These are phyloP conservation scores for Dendronephthya gigantea DNA, from an alignment of 64 coral and sea anemone genomes.

Conservation along the genomic window DNA sequence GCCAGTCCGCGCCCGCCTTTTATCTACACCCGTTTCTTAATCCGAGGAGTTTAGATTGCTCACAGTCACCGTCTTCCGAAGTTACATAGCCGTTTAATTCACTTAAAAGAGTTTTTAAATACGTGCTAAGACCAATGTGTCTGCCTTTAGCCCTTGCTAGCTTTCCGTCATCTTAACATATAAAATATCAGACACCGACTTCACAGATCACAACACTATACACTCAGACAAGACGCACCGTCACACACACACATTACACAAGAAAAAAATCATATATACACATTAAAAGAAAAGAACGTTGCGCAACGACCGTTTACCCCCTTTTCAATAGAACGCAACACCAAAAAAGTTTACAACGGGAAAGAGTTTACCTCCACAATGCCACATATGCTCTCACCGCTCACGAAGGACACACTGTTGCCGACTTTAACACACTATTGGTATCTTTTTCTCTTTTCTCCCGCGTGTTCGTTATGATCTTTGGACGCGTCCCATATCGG, in stretches of 20 bases:
- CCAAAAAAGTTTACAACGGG: too few species aligned
- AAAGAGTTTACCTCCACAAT: background rate
- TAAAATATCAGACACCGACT: too few species aligned
- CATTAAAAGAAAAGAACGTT: too few species aligned
- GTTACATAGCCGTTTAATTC: background rate
- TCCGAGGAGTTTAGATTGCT: background rate
- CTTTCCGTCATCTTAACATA: background rate
- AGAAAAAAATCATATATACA: too few species aligned
- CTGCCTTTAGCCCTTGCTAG: too few species aligned
- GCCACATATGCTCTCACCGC: background rate
- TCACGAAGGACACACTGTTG: background rate
- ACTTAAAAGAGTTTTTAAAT: background rate
- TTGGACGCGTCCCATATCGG: background rate
- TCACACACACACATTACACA: background rate
- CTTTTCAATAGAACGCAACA: too few species aligned
- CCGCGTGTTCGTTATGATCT: background rate
- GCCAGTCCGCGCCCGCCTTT: too few species aligned
- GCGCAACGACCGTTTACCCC: too few species aligned
- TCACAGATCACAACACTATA: too few species aligned
- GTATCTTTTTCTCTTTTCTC: background rate
- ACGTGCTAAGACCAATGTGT: too few species aligned
- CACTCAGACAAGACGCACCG: background rate
- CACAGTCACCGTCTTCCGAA: background rate
- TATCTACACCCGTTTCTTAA: too few species aligned
- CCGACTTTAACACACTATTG: background rate